Conservation (phyloP, 2,797 vertebrate species). For the Rhadinocentrus ornatus region DNA sequence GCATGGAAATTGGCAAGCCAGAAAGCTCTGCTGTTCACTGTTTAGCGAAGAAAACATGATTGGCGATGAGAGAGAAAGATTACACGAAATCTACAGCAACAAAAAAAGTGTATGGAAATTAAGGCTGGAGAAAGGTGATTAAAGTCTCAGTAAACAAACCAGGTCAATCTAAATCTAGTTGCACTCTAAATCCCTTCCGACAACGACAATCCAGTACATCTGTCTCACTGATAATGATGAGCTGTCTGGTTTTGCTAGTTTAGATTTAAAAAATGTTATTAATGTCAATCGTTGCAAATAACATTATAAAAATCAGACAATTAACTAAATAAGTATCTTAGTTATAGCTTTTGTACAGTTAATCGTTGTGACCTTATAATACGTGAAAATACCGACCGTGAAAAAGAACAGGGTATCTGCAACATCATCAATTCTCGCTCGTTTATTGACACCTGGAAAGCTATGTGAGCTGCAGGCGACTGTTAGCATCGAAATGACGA, state of each 20-base stretch:
- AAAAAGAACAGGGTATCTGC: slow-evolving; percentile 7
- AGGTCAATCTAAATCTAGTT: background rate
- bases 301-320: background rate
- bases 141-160: slow-evolving; percentile 12
- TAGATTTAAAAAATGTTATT: slow-evolving; percentile 18
- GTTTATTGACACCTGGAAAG: slow-evolving; percentile 25
- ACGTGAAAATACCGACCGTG: background rate
- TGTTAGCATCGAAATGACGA: slow-evolving; percentile 3
- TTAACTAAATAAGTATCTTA: background rate
- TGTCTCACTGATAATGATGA: background rate
- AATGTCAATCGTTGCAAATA: background rate
- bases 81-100: slow-evolving; percentile 47
- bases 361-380: background rate
- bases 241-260: slow-evolving; percentile 13
- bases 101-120: slow-evolving; percentile 40
- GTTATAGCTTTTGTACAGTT: background rate
- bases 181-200: background rate
- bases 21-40: background rate
- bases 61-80: slow-evolving; percentile 36
- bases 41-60: background rate
- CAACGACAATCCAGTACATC: slow-evolving; percentile 1
- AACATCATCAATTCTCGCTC: slow-evolving; percentile 2
- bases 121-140: slow-evolving; percentile 29
- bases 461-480: slow-evolving; percentile 24
- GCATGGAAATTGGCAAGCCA: background rate